Conservation (phyloP, 2,888 invertebrate species). For the Petrolisthes cinctipes region DNA sequence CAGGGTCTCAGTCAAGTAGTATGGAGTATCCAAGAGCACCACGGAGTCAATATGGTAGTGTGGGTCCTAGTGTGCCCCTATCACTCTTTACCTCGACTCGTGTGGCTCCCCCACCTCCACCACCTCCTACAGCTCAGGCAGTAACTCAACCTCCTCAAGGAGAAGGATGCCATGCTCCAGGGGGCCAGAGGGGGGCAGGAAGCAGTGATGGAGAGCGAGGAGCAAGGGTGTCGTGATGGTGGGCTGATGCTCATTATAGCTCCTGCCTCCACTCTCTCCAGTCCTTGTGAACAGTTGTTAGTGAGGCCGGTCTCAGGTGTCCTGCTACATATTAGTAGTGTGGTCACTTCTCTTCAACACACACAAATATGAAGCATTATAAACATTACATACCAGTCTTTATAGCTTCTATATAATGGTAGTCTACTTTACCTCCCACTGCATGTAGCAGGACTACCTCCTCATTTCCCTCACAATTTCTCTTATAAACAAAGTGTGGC, state of each 20-base stretch:
- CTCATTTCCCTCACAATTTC: too few species aligned
- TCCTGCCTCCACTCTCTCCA: conserved; percentile 3
- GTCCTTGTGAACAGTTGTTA: conserved; percentile 7
- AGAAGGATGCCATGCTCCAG: not conserved
- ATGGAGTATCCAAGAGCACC: not conserved
- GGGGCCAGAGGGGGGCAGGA: not conserved
- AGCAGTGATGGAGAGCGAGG: not conserved
- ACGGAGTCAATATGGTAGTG: not conserved
- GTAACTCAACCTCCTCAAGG: not conserved
- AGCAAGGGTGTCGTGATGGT: conserved; percentile 49
- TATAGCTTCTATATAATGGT: too few species aligned
- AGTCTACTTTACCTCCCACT: too few species aligned
- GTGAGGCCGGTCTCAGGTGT: not conserved
- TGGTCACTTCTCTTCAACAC: too few species aligned
- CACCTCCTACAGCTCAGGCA: conserved; percentile 25
- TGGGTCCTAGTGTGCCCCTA: not conserved
- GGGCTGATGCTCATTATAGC: conserved; percentile 19
- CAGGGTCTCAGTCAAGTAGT: not conserved
- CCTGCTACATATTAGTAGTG: too few species aligned
- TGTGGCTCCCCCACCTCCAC: conserved; percentile 40
- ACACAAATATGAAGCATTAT: too few species aligned
- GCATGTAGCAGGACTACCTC: too few species aligned
- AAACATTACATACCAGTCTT: too few species aligned
- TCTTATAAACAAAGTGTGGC: too few species aligned
- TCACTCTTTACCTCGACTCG: conserved; percentile 35